Conservation (phyloP, 2,888 invertebrate genomes). For the Erebia palarica region DNA sequence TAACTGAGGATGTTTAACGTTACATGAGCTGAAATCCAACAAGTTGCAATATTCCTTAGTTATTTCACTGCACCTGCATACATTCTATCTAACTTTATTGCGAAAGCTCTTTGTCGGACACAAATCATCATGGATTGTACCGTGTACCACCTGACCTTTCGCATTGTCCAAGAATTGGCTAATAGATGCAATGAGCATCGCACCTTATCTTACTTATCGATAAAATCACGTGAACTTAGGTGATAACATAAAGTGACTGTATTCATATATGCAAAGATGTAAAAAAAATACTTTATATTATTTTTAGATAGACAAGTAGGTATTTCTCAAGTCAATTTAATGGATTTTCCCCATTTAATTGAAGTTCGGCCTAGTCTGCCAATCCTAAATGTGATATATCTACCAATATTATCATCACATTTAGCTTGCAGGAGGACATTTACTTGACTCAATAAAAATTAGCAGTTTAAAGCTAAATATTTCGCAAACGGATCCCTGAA, state of each 20-base stretch:
- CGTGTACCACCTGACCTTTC: conserved; percentile 51
- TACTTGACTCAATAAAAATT: too few species aligned
- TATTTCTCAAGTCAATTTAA: too few species aligned
- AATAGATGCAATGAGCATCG: conserved; percentile 38
- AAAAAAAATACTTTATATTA: too few species aligned
- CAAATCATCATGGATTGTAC: conserved; percentile 43
- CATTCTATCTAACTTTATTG: neutral
- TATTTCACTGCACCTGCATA: neutral
- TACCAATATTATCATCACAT: too few species aligned
- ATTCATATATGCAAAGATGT: too few species aligned
- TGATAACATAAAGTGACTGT: neutral
- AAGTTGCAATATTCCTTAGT: neutral
- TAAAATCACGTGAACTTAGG: too few species aligned
- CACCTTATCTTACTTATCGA: neutral
- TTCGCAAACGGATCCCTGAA: too few species aligned
- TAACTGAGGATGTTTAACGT: neutral
- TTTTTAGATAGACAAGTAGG: too few species aligned
- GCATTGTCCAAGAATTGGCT: conserved; percentile 53
- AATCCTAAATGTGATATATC: too few species aligned
- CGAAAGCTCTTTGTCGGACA: conserved; percentile 3
- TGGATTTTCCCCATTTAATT: neutral
- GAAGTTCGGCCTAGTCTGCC: too few species aligned
- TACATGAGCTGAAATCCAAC: neutral
- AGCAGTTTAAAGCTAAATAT: too few species aligned
- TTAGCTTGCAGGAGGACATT: too few species aligned